These are phyloP conservation scores for Fistularia tabacaria DNA, from an alignment of 2,797 vertebrate genomes.

Conservation along the genomic window DNA sequence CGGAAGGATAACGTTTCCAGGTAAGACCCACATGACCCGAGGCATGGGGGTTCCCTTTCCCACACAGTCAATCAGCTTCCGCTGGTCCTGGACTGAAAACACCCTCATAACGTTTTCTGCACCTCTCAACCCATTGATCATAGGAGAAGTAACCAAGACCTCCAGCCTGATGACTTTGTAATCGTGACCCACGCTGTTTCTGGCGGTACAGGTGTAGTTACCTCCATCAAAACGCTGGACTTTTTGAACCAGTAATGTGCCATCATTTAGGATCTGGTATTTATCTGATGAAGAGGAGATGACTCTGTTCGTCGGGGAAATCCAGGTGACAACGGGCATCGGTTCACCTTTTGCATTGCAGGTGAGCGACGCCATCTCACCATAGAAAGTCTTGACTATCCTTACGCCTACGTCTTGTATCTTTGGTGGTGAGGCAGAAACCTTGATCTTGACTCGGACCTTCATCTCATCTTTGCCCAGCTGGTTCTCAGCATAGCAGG, in stretches of 20 bases:
- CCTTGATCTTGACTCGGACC: slow-evolving; percentile 83
- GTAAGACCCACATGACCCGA: slow-evolving; percentile 83
- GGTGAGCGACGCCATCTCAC: slow-evolving; percentile 71
- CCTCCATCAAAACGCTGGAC: slow-evolving; percentile 85
- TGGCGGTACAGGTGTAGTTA: slow-evolving; percentile 86
- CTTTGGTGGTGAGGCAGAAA: slow-evolving; percentile 68
- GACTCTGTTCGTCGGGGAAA: slow-evolving; percentile 79
- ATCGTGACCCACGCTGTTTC: slow-evolving; percentile 83
- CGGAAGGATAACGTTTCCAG: slow-evolving; percentile 84
- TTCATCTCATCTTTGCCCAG: slow-evolving; percentile 91
- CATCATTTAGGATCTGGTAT: slow-evolving; percentile 79
- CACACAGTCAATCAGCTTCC: slow-evolving; percentile 78
- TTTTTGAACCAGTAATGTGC: slow-evolving; percentile 83
- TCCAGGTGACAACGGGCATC: slow-evolving; percentile 79
- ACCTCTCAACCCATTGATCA: slow-evolving; percentile 75
- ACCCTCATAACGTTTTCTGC: slow-evolving; percentile 66
- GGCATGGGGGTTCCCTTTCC: slow-evolving; percentile 82
- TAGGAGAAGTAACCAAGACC: slow-evolving; percentile 77
- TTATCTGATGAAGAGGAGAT: slow-evolving; percentile 79
- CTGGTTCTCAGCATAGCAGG: slow-evolving; percentile 89
- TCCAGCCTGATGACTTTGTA: slow-evolving; percentile 74
- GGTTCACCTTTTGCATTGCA: slow-evolving; percentile 84
- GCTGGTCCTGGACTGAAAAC: slow-evolving; percentile 68
- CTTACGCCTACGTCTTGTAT: slow-evolving; percentile 71
- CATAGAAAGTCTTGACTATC: slow-evolving; percentile 73